These are phyloP conservation scores for Euplagia quadripunctaria DNA, from an alignment of 2,888 invertebrate species.

Conservation along the genomic window DNA sequence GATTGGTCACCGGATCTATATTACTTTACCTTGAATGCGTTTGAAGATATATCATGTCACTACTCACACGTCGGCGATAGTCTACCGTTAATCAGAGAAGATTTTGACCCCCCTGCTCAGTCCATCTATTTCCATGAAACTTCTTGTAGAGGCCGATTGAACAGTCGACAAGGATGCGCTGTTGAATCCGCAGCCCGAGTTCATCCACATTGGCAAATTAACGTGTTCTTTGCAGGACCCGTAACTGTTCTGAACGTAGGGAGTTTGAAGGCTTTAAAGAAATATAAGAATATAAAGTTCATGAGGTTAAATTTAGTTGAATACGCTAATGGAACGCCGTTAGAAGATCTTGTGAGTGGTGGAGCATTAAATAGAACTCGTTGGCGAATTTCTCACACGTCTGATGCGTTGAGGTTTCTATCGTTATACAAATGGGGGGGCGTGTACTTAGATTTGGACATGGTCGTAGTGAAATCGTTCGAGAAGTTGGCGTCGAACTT, in stretches of 20 bases:
- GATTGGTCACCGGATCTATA: not conserved
- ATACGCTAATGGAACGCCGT: conserved; percentile 40
- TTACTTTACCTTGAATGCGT: not conserved
- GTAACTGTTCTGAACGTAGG: conserved; percentile 21
- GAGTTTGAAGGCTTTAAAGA: conserved; percentile 22
- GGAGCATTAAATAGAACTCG: conserved; percentile 25
- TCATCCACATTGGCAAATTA: conserved; percentile 21
- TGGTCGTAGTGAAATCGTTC: conserved; percentile 39
- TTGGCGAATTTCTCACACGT: conserved; percentile 39
- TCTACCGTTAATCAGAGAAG: not conserved
- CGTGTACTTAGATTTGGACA: conserved; percentile 48
- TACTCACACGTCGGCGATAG: not conserved
- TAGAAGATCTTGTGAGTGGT: conserved; percentile 27
- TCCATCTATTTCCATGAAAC: conserved; percentile 22
- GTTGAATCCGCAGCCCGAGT: conserved; percentile 24
- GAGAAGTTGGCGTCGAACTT: conserved; percentile 47
- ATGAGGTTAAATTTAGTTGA: conserved; percentile 31
- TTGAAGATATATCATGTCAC: conserved; percentile 13
- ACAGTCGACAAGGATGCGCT: conserved; percentile 21
- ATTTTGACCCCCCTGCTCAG: conserved; percentile 1
- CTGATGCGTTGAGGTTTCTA: conserved; percentile 47
- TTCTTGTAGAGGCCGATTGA: conserved; percentile 13
- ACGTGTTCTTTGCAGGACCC: conserved; percentile 27
- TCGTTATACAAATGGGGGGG: conserved; percentile 50
- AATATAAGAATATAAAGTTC: conserved; percentile 39